Conservation (phyloP, 2,797 vertebrate genomes). For the Lithobates sylvaticus region DNA sequence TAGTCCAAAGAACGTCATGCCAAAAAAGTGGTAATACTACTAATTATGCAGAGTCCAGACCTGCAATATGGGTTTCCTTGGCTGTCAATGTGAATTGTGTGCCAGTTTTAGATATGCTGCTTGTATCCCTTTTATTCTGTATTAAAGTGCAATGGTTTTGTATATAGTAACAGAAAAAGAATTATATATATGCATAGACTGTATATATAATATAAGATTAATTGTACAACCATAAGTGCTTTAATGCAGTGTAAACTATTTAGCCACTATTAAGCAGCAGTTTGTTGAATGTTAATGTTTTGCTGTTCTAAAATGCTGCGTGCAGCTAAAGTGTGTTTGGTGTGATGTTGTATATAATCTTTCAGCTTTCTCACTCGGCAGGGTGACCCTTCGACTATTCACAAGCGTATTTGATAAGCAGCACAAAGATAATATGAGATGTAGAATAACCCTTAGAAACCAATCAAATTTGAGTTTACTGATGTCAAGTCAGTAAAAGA, state of each 20-base stretch:
- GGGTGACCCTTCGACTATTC: background rate
- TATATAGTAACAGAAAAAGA: slow-evolving; percentile 13
- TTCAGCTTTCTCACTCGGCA: background rate
- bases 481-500: background rate
- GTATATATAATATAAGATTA: slow-evolving; percentile 27
- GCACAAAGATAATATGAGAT: background rate
- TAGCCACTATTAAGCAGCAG: slow-evolving; percentile 64
- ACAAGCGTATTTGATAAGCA: background rate
- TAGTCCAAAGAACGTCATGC: slow-evolving; percentile 66
- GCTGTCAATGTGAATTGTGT: slow-evolving; percentile 78
- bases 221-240: slow-evolving; percentile 8
- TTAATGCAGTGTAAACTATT: slow-evolving; percentile 48
- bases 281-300: slow-evolving; percentile 58
- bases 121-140: slow-evolving; percentile 63
- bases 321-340: slow-evolving; percentile 59
- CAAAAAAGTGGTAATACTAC: slow-evolving; percentile 75
- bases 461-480: background rate
- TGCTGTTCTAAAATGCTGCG: slow-evolving; percentile 63
- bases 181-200: slow-evolving; percentile 8
- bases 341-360: slow-evolving; percentile 51
- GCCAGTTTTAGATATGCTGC: slow-evolving; percentile 78
- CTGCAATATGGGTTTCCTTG: slow-evolving; percentile 67
- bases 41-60: slow-evolving; percentile 70
- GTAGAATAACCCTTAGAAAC: background rate
- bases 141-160: slow-evolving; percentile 64